Evolutionary conservation across 2,113 vertebrate species (phyloP).

Genomic region (Trematocara stigmaticum): DNA sequence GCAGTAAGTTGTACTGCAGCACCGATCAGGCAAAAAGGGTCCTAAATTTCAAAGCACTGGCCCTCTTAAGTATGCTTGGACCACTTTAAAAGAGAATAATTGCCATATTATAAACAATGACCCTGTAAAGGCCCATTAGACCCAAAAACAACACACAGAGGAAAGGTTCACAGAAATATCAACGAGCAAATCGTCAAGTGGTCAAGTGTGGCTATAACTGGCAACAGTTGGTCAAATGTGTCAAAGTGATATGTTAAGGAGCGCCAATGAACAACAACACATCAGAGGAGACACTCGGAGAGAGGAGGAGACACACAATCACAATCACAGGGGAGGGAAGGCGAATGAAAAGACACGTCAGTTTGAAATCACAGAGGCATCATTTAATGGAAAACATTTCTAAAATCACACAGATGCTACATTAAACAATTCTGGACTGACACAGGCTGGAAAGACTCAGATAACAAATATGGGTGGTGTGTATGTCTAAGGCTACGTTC

Average conservation of each 20-base stretch:
- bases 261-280: constrained; percentile 68
- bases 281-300: constrained; percentile 70
- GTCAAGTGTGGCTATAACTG: neutral
- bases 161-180: neutral
- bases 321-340: constrained; percentile 16
- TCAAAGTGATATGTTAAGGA: constrained; percentile 4
- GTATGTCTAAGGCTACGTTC: neutral
- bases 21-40: neutral
- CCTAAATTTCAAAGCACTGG: neutral
- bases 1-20: constrained; percentile 20
- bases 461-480: neutral
- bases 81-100: constrained; percentile 25
- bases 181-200: neutral
- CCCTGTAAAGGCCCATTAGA: neutral
- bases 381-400: neutral
- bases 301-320: constrained; percentile 50
- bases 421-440: constrained; percentile 5
- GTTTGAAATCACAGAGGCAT: neutral
- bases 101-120: constrained; percentile 1
- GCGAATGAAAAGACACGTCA: neutral
- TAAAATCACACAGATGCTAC: neutral
- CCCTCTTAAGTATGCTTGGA: constrained; percentile 3
- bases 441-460: neutral
- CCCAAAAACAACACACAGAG: constrained; percentile 1
- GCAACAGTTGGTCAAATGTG: neutral